phyloP scores from a whole-genome alignment of 2,113 vertebrate species.

The Mesitornis unicolor region DNA sequence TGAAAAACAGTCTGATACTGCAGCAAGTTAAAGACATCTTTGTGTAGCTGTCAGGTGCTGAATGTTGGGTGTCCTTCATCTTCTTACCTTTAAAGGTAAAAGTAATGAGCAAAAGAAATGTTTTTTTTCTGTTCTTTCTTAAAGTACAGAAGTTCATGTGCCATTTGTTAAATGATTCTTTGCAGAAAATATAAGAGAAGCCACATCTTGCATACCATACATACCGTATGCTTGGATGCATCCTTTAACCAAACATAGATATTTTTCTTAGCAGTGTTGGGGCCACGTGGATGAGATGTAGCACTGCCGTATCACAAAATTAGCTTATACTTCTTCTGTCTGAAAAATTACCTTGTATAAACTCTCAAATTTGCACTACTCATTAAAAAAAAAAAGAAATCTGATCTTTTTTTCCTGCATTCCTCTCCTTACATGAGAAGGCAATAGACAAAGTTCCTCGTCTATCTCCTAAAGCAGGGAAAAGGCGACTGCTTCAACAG shows the following conservation, averaged over 20 bases:
- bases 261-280: background rate
- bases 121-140: background rate
- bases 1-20: background rate
- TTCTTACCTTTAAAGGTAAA: background rate
- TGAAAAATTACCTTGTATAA: background rate
- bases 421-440: background rate
- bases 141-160: background rate
- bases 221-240: background rate
- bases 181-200: background rate
- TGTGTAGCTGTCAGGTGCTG: accelerated
- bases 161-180: background rate
- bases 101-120: background rate
- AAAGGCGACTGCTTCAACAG: background rate
- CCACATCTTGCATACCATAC: background rate
- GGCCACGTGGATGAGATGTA: background rate
- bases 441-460: background rate
- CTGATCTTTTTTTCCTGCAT: background rate
- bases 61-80: background rate
- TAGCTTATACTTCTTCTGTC: background rate
- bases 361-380: background rate
- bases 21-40: background rate
- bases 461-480: background rate
- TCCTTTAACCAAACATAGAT: background rate
- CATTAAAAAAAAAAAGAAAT: background rate
- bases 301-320: background rate